These are phyloP conservation scores for Saccostrea cuccullata DNA, from an alignment of 1,140 invertebrate species.

Conservation along the genomic window DNA sequence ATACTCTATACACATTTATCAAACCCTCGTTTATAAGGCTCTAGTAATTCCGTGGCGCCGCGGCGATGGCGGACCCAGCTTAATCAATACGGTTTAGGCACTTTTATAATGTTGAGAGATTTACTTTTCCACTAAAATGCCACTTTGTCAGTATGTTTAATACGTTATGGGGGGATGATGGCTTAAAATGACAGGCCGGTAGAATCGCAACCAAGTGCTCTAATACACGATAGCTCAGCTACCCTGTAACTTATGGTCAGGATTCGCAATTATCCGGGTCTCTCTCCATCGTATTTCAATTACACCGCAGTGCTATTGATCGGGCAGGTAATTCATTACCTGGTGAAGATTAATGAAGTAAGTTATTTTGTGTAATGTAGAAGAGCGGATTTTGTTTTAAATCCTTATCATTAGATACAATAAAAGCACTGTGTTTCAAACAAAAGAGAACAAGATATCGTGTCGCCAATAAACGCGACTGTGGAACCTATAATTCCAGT, in stretches of 20 bases:
- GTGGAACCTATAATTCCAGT: neutral
- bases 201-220: slow-evolving; percentile 30
- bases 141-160: slow-evolving; percentile 60
- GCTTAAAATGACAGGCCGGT: slow-evolving; percentile 54
- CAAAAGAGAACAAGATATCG: neutral
- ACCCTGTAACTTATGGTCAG: slow-evolving; percentile 23
- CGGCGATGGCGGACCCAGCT: slow-evolving; percentile 38
- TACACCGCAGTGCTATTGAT: slow-evolving; percentile 17
- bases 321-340: slow-evolving; percentile 2
- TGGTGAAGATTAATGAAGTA: slow-evolving; percentile 3
- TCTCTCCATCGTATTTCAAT: slow-evolving; percentile 24
- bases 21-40: slow-evolving; percentile 48
- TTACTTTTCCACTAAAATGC: slow-evolving; percentile 59
- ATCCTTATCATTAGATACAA: slow-evolving; percentile 31
- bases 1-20: slow-evolving; percentile 42
- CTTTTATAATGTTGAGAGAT: slow-evolving; percentile 57
- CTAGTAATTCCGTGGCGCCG: slow-evolving; percentile 48
- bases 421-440: slow-evolving; percentile 34
- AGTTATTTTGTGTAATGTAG: slow-evolving; percentile 33
- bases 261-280: slow-evolving; percentile 13
- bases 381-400: slow-evolving; percentile 32
- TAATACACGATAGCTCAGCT: slow-evolving; percentile 31
- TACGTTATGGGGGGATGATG: slow-evolving; percentile 53
- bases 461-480: neutral
- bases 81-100: slow-evolving; percentile 56